These are phyloP conservation scores for Egretta garzetta DNA, from an alignment of 2,113 vertebrate genomes.

Conservation along the genomic window DNA sequence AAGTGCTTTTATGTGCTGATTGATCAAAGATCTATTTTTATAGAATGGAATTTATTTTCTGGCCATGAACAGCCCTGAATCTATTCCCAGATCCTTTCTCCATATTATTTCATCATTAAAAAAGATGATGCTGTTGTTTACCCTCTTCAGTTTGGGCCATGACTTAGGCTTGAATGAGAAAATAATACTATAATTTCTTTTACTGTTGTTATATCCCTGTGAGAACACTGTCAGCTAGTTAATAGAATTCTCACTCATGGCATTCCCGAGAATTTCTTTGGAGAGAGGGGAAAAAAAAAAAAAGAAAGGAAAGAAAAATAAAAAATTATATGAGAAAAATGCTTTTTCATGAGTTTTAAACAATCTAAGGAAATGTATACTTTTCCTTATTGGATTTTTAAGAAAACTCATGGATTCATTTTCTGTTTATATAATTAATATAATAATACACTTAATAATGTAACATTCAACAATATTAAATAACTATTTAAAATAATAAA, in stretches of 20 bases:
- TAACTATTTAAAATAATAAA: background rate
- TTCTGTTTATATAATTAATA: background rate
- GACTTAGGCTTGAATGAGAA: background rate
- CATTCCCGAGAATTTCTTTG: background rate
- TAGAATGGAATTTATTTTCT: background rate
- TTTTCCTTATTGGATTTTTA: background rate
- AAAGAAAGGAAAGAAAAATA: background rate
- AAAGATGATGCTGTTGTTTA: background rate
- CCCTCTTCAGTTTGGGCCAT: background rate
- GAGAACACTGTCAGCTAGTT: background rate
- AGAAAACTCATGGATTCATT: background rate
- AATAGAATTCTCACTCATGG: background rate
- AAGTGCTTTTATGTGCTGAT: background rate
- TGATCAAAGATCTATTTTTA: fast-evolving
- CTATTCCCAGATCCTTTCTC: background rate
- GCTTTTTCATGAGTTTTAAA: background rate
- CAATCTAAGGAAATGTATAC: background rate
- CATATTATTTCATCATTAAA: background rate
- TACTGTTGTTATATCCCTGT: background rate
- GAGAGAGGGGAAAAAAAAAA: fast-evolving
- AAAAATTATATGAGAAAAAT: background rate
- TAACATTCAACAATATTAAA: background rate
- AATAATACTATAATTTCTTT: background rate
- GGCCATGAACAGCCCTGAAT: background rate
- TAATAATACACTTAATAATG: background rate